These are phyloP conservation scores for Arenaria interpres DNA, from an alignment of 2,113 vertebrate species.

Conservation along the genomic window DNA sequence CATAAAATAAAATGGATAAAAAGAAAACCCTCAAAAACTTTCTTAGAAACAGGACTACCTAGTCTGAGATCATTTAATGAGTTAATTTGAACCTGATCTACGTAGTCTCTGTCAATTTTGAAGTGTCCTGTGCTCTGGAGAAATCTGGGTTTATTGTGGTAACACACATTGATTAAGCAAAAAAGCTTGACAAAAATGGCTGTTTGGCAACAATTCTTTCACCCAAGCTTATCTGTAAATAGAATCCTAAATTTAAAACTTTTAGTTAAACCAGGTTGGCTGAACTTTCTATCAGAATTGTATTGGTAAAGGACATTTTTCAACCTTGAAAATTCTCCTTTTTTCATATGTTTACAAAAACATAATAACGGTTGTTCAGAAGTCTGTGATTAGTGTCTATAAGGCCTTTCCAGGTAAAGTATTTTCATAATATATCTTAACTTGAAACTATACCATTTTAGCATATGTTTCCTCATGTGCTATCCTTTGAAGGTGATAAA, in stretches of 20 bases:
- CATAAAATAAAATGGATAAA: background rate
- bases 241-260: background rate
- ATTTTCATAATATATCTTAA: background rate
- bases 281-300: background rate
- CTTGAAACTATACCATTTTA: background rate
- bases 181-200: background rate
- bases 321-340: background rate
- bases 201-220: background rate
- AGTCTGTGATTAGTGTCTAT: background rate
- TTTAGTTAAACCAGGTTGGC: background rate
- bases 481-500: background rate
- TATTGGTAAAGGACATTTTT: background rate
- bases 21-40: background rate
- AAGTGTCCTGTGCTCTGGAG: background rate
- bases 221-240: background rate
- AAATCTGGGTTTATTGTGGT: background rate
- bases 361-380: background rate
- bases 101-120: background rate
- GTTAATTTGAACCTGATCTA: background rate
- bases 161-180: background rate
- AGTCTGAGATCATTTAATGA: background rate
- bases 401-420: background rate
- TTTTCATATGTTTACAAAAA: background rate
- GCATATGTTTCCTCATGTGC: background rate
- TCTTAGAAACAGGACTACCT: background rate